Percentiles rank a stretch among this genome's conserved stretches.
Conservation (phyloP, 1,140 invertebrate genomes). For the Tetramorium parvispinum region DNA sequence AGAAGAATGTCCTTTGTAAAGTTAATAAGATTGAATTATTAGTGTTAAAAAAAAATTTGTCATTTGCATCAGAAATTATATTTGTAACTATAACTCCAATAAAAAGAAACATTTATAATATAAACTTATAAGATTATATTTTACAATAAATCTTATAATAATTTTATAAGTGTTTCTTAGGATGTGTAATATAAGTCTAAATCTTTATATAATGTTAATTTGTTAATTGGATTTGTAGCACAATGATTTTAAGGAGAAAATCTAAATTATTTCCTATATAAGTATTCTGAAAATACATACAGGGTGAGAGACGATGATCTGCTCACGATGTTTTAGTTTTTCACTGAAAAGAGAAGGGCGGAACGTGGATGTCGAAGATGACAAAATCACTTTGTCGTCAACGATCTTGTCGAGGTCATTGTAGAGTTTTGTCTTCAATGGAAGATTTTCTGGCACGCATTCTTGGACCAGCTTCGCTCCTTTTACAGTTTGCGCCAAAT, state of each 20-base stretch:
- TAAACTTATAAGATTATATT: not conserved
- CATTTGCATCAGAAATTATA: not conserved
- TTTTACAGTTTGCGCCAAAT: conserved; percentile 89
- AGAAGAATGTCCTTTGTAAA: not conserved
- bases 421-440: conserved; percentile 94
- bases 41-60: conserved; percentile 23
- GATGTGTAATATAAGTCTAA: not conserved
- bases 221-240: not conserved
- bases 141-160: not conserved
- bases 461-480: conserved; percentile 93
- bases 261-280: conserved; percentile 16
- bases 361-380: conserved; percentile 97
- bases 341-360: conserved; percentile 94
- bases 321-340: conserved; percentile 91
- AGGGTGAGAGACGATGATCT: conserved; percentile 94
- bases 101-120: not conserved
- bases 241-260: conserved; percentile 1
- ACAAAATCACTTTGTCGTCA: conserved; percentile 91
- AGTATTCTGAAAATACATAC: conserved; percentile 85
- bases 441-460: conserved; percentile 96
- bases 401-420: conserved; percentile 91
- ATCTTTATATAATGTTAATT: not conserved
- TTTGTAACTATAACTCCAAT: not conserved
- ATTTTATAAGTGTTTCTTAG: not conserved
- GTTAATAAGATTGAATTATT: not conserved